Evolutionary conservation across 2,797 vertebrate species (phyloP).

Genomic region (Arremon brunneinucha): DNA sequence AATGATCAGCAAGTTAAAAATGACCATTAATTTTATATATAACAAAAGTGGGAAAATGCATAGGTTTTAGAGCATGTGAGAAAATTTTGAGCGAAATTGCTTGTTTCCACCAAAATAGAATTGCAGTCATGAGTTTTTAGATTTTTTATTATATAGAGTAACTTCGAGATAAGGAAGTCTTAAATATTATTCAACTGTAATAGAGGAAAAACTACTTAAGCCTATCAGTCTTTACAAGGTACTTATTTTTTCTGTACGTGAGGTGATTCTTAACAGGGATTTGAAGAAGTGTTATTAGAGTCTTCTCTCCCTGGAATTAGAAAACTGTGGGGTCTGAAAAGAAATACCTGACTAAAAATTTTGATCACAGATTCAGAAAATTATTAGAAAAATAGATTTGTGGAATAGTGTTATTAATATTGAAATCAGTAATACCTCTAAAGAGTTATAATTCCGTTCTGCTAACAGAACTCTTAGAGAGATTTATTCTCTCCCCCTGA

Average conservation of each 20-base stretch:
- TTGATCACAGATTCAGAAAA: background rate
- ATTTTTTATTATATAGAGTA: background rate
- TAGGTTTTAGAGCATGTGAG: background rate
- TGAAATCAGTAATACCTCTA: conserved; percentile 4
- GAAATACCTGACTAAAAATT: background rate
- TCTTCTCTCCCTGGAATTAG: background rate
- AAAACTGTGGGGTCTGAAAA: background rate
- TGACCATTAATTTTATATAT: background rate
- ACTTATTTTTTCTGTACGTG: background rate
- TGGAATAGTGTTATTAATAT: conserved; percentile 1
- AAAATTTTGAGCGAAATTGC: background rate
- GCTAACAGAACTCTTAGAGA: background rate
- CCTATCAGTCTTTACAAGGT: background rate
- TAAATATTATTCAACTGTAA: background rate
- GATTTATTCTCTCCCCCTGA: conserved; percentile 34
- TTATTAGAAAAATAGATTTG: conserved; percentile 18
- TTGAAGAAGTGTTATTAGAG: background rate
- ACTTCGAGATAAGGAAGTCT: background rate
- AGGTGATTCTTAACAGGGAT: background rate
- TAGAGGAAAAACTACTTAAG: background rate
- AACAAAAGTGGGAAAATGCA: background rate
- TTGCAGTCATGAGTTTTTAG: background rate
- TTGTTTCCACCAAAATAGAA: background rate
- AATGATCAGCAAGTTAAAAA: background rate
- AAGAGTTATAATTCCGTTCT: conserved; percentile 11